Percentiles rank a stretch among this genome's conserved stretches.
Evolutionary conservation across 2,797 vertebrate species (phyloP).

Genomic region (Smutsia gigantea): DNA sequence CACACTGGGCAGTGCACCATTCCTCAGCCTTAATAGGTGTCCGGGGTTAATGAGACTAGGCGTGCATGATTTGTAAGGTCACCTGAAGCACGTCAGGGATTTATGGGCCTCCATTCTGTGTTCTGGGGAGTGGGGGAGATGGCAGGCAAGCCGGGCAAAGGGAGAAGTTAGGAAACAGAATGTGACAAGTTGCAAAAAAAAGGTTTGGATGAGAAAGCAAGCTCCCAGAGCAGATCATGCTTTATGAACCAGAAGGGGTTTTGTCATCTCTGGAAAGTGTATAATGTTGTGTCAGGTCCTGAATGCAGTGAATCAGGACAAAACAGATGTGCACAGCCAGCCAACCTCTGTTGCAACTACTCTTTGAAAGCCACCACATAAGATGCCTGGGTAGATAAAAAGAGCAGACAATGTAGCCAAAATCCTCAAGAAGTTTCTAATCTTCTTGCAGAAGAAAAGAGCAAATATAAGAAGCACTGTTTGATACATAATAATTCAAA

Average conservation of each 20-base stretch:
- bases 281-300: background rate
- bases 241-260: constrained; percentile 58
- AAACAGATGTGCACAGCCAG: background rate
- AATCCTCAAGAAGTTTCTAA: background rate
- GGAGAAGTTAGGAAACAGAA: constrained; percentile 40
- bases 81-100: constrained; percentile 50
- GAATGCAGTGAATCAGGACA: background rate
- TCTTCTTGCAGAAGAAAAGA: background rate
- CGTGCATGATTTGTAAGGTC: constrained; percentile 46
- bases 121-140: constrained; percentile 41
- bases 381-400: background rate
- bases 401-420: background rate
- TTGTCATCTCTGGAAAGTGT: constrained; percentile 16
- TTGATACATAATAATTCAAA: background rate
- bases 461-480: background rate
- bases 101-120: constrained; percentile 55
- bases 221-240: constrained; percentile 27
- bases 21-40: constrained; percentile 35
- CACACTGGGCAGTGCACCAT: background rate
- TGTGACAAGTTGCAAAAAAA: background rate
- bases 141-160: background rate
- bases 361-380: background rate
- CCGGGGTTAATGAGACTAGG: constrained; percentile 21
- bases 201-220: background rate
- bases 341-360: background rate